Base-by-base conservation (phyloP, 2,888 invertebrate genomes). In the Argyresthia albistria region DNA sequence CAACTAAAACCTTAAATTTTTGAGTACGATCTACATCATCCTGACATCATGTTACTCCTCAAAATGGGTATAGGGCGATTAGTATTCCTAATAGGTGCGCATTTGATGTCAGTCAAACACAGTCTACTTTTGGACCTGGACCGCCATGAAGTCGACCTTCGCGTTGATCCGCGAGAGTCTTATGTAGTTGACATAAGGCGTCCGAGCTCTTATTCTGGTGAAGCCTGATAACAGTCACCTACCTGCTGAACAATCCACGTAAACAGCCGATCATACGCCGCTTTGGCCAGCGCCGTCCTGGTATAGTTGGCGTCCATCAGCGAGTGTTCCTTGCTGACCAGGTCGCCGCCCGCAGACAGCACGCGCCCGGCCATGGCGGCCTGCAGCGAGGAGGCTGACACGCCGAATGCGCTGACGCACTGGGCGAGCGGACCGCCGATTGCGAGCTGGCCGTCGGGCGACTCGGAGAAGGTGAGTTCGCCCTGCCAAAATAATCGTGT, bases 211-310 rank as follows among this genome's bases (percentile, higher is more conserved):
- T n/a, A 39, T 11, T 3, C 39, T 11, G 1, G 7, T 39, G 39
- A 39, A 6, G 42, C 42, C 42, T 11, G 8, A 4, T 4, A 10
- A 10, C 42, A 6, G 25, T 25, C 6, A 46, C 46, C 53, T 0
- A 83, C 86, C 77, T 86, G 88, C 45, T 91, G 91, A 12, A 99
- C 98, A 56, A 98, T 96, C 96, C 97, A 98, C 0, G 95, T 92
- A 81, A 99, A 99, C 51, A 99, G 89, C 15, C 97, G 89, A 68
- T 98, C 98, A 69, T 99, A 99, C 35, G 98, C 92, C 2, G 98
- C 98, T 89, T 99, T 99, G 2, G 97, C 96, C 52, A 97, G 88
- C 6, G 99, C 98, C 77, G 98, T 95, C 58, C 96, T 86, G 11
- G 97, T 98, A 70, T 94, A 95, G 66, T 93, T 90, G 0, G 98